phyloP scores from a whole-genome alignment of 2,113 vertebrate genomes.

The Colossoma macropomum region DNA sequence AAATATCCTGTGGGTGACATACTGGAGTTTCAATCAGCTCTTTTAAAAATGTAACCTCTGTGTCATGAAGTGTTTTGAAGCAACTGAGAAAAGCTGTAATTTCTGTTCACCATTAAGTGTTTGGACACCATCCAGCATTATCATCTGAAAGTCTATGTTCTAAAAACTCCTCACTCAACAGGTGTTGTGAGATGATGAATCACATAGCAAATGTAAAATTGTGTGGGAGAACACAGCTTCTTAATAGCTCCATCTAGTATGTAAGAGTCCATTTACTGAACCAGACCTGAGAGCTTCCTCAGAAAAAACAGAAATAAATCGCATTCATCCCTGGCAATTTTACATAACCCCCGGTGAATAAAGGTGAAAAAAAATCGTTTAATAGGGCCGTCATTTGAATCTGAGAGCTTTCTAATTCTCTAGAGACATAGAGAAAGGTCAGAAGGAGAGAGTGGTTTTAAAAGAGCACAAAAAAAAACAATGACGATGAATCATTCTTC shows the following conservation, averaged over 20 bases:
- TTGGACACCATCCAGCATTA: constrained; percentile 4
- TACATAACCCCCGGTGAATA: not conserved
- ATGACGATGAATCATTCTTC: constrained; percentile 33
- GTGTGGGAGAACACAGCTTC: not conserved
- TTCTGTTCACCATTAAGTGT: not conserved
- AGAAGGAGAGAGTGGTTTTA: constrained; percentile 16
- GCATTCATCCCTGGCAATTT: constrained; percentile 14
- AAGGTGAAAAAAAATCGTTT: not conserved
- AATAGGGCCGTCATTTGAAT: constrained; percentile 56
- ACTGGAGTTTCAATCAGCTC: not conserved
- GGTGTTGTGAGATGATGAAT: constrained; percentile 15
- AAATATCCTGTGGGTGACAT: not conserved
- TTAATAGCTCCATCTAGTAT: not conserved
- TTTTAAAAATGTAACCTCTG: not conserved
- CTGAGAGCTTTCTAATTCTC: constrained; percentile 57
- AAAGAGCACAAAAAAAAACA: not conserved
- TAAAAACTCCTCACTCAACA: not conserved
- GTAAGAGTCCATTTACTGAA: not conserved
- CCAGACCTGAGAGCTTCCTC: constrained; percentile 10
- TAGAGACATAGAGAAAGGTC: constrained; percentile 10
- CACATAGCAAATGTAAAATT: not conserved
- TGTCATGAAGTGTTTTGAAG: constrained; percentile 3
- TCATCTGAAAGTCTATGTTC: not conserved
- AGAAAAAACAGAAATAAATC: constrained; percentile 2
- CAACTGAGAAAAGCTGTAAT: not conserved